Evolutionary conservation across 1,140 invertebrate genomes (phyloP).

Genomic region (Psilanteris sp.): DNA sequence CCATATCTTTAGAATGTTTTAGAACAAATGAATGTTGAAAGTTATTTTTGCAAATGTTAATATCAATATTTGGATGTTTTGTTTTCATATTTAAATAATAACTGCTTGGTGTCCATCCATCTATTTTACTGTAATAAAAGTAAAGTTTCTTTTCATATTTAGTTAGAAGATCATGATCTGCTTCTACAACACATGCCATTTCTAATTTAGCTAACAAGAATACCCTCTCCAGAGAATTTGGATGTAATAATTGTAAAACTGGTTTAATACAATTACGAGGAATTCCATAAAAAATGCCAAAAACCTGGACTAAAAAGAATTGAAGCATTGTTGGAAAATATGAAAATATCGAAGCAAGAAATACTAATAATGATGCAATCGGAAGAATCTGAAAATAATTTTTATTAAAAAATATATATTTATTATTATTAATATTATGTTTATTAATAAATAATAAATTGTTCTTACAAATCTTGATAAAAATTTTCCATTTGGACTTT

Average conservation of each 20-base stretch:
- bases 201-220: slow-evolving; percentile 84
- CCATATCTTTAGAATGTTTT: slow-evolving; percentile 82
- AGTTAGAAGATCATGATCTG: slow-evolving; percentile 81
- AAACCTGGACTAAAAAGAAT: slow-evolving; percentile 79
- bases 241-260: slow-evolving; percentile 80
- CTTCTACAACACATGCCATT: slow-evolving; percentile 82
- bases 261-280: slow-evolving; percentile 74
- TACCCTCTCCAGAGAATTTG: slow-evolving; percentile 80
- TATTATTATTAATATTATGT: slow-evolving; percentile 22
- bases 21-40: slow-evolving; percentile 89
- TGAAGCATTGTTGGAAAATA: slow-evolving; percentile 82
- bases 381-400: slow-evolving; percentile 71
- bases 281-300: slow-evolving; percentile 78
- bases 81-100: slow-evolving; percentile 84
- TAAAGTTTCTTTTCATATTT: slow-evolving; percentile 82
- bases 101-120: slow-evolving; percentile 87
- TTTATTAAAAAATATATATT: no score
- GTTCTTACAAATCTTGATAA: slow-evolving; percentile 79
- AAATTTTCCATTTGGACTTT: slow-evolving; percentile 85
- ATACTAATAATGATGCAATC: slow-evolving; percentile 80
- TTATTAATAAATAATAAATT: slow-evolving; percentile 19
- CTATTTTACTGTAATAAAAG: slow-evolving; percentile 87
- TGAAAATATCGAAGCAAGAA: slow-evolving; percentile 82
- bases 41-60: slow-evolving; percentile 83
- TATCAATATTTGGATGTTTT: slow-evolving; percentile 83